These are phyloP conservation scores for Thumatha senex DNA, from an alignment of 2,888 invertebrate genomes.

Conservation along the genomic window DNA sequence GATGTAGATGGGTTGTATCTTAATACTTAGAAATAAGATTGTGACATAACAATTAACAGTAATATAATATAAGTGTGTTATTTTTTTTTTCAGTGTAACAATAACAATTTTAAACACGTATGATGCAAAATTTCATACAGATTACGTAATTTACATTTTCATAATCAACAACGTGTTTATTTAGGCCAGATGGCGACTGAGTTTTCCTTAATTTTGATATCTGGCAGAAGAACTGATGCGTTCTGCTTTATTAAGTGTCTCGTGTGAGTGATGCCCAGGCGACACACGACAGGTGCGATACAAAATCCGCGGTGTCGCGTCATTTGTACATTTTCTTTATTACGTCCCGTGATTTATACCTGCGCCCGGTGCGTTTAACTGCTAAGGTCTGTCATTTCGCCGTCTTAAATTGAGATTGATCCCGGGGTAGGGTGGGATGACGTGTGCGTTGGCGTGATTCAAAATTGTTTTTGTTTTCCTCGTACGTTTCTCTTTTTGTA, in stretches of 20 bases:
- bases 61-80: too few relatives aligned
- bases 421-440: constrained; percentile 63
- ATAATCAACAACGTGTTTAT: constrained; percentile 29
- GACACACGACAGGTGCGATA: constrained; percentile 52
- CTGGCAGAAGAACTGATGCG: constrained; percentile 32
- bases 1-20: too few relatives aligned
- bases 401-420: constrained; percentile 82
- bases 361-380: constrained; percentile 80
- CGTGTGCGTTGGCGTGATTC: constrained; percentile 52
- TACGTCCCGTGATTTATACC: constrained; percentile 77
- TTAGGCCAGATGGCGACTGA: constrained; percentile 15
- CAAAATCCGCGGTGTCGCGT: constrained; percentile 49
- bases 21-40: too few relatives aligned
- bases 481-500: constrained; percentile 43
- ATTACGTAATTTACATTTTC: constrained; percentile 32
- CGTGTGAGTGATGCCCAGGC: constrained; percentile 69
- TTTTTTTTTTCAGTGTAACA: too few relatives aligned
- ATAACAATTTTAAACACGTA: too few relatives aligned
- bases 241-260: constrained; percentile 74
- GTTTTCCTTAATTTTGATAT: constrained; percentile 18
- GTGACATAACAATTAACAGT: too few relatives aligned
- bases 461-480: constrained; percentile 66
- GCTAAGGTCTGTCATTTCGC: constrained; percentile 79
- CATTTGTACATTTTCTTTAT: constrained; percentile 78
- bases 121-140: constrained; percentile 22